These are phyloP conservation scores for Eristalis pertinax DNA, from an alignment of 2,888 invertebrate species.

Conservation along the genomic window DNA sequence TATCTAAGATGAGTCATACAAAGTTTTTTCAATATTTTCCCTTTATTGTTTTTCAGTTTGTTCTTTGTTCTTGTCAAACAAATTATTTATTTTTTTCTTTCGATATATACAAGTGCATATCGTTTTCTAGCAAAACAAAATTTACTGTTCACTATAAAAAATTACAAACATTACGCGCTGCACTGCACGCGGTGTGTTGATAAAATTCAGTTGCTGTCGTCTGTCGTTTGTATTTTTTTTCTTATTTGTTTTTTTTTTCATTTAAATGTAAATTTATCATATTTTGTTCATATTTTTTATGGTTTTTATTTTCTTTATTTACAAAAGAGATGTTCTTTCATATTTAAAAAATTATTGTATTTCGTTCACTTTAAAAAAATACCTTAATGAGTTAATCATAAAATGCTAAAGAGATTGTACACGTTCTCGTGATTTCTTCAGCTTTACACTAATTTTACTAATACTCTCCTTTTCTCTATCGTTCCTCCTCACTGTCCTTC, in stretches of 20 bases:
- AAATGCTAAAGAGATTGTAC: conserved; percentile 48
- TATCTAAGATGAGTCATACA: conserved; percentile 34
- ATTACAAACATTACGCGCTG: background rate
- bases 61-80: conserved; percentile 30
- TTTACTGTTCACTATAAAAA: background rate
- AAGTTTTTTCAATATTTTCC: conserved; percentile 9
- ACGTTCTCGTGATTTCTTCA: conserved; percentile 32
- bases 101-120: conserved; percentile 45
- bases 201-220: background rate
- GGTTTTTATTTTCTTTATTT: conserved; percentile 50
- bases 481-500: background rate
- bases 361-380: conserved; percentile 74
- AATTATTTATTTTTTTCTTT: background rate
- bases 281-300: conserved; percentile 28
- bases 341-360: conserved; percentile 76
- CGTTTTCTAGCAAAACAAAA: background rate
- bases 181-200: background rate
- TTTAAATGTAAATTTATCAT: conserved; percentile 33
- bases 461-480: conserved; percentile 7
- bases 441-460: conserved; percentile 52
- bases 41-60: conserved; percentile 13
- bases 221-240: background rate
- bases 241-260: conserved; percentile 7
- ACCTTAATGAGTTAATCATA: conserved; percentile 66
- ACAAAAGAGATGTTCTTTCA: conserved; percentile 63